Conservation (phyloP, 2,797 vertebrate genomes). For the Okamejei kenojei region DNA sequence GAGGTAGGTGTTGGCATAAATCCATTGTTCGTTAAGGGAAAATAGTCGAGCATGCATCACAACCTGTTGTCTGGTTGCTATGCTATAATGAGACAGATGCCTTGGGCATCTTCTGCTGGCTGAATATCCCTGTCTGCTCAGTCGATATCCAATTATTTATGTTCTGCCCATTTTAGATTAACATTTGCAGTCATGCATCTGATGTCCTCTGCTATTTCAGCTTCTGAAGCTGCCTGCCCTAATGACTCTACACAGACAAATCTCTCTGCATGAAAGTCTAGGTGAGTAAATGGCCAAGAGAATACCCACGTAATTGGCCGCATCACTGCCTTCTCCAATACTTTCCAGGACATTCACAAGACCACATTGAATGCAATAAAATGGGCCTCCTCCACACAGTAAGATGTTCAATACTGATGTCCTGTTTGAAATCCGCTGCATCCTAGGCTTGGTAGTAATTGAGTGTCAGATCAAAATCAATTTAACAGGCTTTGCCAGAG, state of each 20-base stretch:
- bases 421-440: not conserved
- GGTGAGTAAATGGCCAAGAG: not conserved
- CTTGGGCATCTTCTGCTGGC: not conserved
- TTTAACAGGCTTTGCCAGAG: not conserved
- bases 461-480: not conserved
- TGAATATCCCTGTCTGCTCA: not conserved
- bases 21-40: not conserved
- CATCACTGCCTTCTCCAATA: too few species aligned
- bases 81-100: not conserved
- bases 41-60: not conserved
- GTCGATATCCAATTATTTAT: conserved; percentile 17
- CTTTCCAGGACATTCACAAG: too few species aligned
- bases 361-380: too few species aligned
- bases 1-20: not conserved
- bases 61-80: conserved; percentile 12
- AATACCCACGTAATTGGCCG: too few species aligned
- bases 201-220: not conserved
- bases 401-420: not conserved
- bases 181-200: not conserved
- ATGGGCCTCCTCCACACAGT: too few species aligned
- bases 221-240: not conserved
- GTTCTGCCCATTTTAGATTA: not conserved
- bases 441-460: not conserved
- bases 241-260: not conserved
- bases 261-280: not conserved